Percentiles rank a stretch among this genome's conserved stretches.
Evolutionary conservation across 2,797 vertebrate genomes (phyloP).

Genomic region (Scolopax rusticola): DNA sequence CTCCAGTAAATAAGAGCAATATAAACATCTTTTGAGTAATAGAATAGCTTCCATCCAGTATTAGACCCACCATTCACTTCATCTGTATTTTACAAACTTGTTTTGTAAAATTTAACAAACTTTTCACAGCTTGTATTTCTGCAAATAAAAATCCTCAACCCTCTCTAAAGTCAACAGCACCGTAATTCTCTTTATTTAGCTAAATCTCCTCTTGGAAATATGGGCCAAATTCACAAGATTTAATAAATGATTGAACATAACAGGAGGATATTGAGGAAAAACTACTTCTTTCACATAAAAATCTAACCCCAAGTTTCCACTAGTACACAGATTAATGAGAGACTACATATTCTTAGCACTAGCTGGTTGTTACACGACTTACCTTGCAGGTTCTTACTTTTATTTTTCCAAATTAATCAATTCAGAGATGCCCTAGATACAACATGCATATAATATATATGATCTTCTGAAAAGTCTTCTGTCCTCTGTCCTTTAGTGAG

Average conservation of each 20-base stretch:
- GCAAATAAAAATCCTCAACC: neutral
- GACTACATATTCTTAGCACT: rapidly evolving
- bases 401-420: neutral
- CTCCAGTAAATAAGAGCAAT: neutral
- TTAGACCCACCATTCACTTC: neutral
- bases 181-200: neutral
- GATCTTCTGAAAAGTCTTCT: neutral
- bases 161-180: neutral
- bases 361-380: neutral
- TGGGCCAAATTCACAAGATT: neutral
- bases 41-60: neutral
- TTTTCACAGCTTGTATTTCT: neutral
- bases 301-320: neutral
- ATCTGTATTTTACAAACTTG: neutral
- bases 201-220: neutral
- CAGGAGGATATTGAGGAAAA: neutral
- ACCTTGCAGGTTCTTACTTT: neutral
- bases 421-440: neutral
- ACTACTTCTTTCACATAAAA: neutral
- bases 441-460: neutral
- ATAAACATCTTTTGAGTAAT: neutral
- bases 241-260: neutral
- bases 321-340: neutral
- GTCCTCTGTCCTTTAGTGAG: neutral
- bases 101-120: neutral